Evolutionary conservation across 23 tunicate species (phyloP), one percentile per base, ranked within the genome.

Genomic region (Phallusia fumigata): DNA sequence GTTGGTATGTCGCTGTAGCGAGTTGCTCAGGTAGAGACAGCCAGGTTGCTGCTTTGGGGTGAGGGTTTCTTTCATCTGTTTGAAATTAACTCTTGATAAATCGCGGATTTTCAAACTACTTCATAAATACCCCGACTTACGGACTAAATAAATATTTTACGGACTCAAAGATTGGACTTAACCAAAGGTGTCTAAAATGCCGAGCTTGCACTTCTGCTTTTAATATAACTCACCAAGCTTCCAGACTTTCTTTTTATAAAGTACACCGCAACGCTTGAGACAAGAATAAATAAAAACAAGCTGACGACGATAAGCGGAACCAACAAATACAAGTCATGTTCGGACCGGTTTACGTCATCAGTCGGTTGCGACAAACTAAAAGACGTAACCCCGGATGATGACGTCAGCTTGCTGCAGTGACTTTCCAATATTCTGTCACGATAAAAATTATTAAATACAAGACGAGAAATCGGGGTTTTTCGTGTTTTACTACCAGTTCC

Each of bases 1-100:
- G 28, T 58, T 58, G 69, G 69, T 58, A 16, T 58, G 69, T 21
- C 69, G 69, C 13, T 58, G 69, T 58, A 58, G 69, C 28, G 69
- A 58, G 16, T 58, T 58, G 28, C 28, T 24, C 69, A 58, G 69
- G 28, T 21, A 58, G 28, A 58, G 28, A 13, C 69, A 58, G 15
- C 28, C 28, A 1, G 69, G 69, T 40, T 5, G 47, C 16, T 58
- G 69, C 28, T 58, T 58, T 24, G 69, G 69, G 16, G 69, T 58
- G 5, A 58, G 28, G 69, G 26, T 58, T 16, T 22, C 28, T 58
- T 58, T 58, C 69, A 58, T 3, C 69, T 22, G 28, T 22, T 58
- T 24, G 69, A 3, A 40, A 40, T 10, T 40, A 10, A 40, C 47
- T 40, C 10, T 3, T 40, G 10, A 40, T 40, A 3, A 40, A 3